Base-by-base conservation (phyloP, 2,797 vertebrate species). In the Gobio occitaniae region DNA sequence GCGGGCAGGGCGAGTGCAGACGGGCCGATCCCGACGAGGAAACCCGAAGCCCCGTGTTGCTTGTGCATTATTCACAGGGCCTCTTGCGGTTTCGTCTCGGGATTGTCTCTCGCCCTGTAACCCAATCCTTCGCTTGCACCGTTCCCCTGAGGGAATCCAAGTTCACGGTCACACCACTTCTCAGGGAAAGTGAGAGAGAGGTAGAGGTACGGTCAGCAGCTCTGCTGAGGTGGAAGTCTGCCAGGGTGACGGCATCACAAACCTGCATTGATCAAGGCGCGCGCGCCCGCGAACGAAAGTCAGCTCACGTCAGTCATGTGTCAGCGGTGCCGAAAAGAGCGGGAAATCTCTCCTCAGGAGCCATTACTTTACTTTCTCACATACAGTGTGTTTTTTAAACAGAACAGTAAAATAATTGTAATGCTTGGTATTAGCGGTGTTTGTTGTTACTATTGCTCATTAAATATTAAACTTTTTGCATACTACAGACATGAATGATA, bases 1-100 rank as follows among this genome's bases (percentile, higher is more conserved):
- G 72, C 15, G 50, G 74, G 36, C n/a, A 19, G 84, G 80, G 63
- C 44, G 61, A 76, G 50, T 63, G 61, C 54, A 47, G 47, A 47
- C 47, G 63, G 78, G 52, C 74, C 74, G 68, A 61, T 56, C 77
- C 78, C 13, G 32, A 52, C 25, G 77, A 82, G 82, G 92, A 93
- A 94, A 94, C 89, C 82, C 17, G 86, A 94, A 86, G 87, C 93
- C 87, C 16, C 59, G 71, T 91, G 93, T 94, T 91, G 92, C 92
- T 89, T 87, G 93, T 96, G 94, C 96, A 95, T 96, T 95, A 96
- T 96, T 96, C 94, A 95, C 94, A 83, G 88, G 87, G 93, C 89
- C 88, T 93, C 89, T 93, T 91, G 92, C 61, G 91, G 93, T 93
- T 91, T 91, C 89, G 92, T 95, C 90, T 90, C 89, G 87, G 89